A percentile compares a stretch with the other conserved stretches of the same genome.
Conservation (phyloP, 2,797 vertebrate species). For the Enteromius afrohamiltoni region DNA sequence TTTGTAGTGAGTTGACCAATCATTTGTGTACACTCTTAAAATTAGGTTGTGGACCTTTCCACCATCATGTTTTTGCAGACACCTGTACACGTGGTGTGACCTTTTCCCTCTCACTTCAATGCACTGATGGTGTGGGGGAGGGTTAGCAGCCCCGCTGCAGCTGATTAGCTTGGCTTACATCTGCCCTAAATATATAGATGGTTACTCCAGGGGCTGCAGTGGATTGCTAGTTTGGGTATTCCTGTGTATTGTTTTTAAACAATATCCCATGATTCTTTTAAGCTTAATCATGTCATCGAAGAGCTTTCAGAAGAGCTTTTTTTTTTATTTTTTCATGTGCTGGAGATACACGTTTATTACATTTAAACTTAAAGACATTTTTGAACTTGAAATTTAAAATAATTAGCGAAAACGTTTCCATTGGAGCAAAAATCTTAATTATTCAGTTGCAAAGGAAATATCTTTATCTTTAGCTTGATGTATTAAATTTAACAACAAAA, state of each 20-base stretch:
- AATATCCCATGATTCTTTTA: neutral
- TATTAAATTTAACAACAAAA: too few species aligned
- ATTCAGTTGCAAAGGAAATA: too few species aligned
- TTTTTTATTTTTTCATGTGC: neutral
- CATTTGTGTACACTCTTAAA: neutral
- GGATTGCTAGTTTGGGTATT: slow-evolving; percentile 29
- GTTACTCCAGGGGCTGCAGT: slow-evolving; percentile 52
- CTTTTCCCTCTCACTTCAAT: slow-evolving; percentile 1
- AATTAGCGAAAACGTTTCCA: too few species aligned
- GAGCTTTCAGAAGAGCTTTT: neutral
- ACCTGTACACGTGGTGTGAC: neutral
- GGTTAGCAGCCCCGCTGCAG: slow-evolving; percentile 47
- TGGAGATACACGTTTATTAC: neutral
- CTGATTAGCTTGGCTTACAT: slow-evolving; percentile 71
- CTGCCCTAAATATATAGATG: slow-evolving; percentile 70
- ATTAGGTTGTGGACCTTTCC: neutral
- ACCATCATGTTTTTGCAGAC: neutral
- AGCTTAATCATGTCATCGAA: neutral
- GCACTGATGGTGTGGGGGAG: slow-evolving; percentile 35
- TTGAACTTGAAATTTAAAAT: neutral
- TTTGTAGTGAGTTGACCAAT: neutral
- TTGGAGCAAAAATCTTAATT: too few species aligned
- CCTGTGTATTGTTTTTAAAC: neutral
- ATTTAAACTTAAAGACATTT: neutral
- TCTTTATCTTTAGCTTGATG: too few species aligned